Evolutionary conservation across 2,113 vertebrate species (phyloP).

Genomic region (Panthera tigris): DNA sequence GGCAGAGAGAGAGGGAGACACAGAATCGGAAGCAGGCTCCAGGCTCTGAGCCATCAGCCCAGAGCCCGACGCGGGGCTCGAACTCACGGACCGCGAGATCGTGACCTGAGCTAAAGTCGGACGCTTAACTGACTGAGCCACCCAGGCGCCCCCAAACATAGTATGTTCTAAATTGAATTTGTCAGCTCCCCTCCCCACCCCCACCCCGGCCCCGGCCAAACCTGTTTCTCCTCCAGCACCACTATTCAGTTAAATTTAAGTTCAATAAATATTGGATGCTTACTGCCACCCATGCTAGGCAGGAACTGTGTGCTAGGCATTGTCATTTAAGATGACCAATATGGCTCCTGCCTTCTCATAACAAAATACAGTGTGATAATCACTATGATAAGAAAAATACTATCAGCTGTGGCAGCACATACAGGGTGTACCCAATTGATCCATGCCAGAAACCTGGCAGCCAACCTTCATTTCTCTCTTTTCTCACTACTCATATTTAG

Average conservation of each 20-base stretch:
- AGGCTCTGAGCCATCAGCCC: no score
- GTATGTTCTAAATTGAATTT: neutral
- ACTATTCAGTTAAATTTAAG: slow-evolving; percentile 17
- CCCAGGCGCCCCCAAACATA: neutral
- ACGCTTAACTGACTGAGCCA: no score
- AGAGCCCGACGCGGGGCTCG: no score
- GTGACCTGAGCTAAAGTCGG: no score
- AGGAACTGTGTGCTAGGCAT: neutral
- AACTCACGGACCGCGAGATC: no score
- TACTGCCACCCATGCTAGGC: neutral
- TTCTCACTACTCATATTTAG: neutral
- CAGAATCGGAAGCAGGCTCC: no score
- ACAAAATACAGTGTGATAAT: neutral
- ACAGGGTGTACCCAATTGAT: neutral
- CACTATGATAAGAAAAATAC: neutral
- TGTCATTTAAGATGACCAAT: neutral
- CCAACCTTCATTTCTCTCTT: neutral
- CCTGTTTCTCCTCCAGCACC: neutral
- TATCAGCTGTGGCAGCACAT: neutral
- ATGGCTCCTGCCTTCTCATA: neutral
- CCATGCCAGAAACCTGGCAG: neutral
- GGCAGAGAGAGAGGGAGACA: no score
- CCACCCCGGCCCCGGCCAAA: neutral
- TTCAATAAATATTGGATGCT: neutral
- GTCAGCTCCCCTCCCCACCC: neutral